phyloP scores from a whole-genome alignment of 2,888 invertebrate species.

The Petrolisthes manimaculis region DNA sequence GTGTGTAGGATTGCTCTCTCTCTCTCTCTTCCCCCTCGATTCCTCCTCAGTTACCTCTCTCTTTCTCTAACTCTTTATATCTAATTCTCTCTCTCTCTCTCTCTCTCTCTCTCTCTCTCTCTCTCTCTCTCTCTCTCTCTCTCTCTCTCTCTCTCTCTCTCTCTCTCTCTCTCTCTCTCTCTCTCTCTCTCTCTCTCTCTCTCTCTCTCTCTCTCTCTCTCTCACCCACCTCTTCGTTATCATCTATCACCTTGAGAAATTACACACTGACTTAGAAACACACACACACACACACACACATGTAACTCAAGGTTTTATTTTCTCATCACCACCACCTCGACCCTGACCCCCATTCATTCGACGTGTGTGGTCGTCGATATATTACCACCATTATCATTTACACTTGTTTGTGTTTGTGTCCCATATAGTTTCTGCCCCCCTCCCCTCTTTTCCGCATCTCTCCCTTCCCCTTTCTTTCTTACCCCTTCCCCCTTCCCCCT shows the following conservation, averaged over 20 bases:
- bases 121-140: background rate
- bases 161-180: conserved; percentile 6
- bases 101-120: background rate
- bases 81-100: background rate
- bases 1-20: background rate
- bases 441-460: background rate
- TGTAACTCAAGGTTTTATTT: too few species aligned
- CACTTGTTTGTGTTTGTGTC: too few species aligned
- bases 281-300: too few species aligned
- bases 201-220: background rate
- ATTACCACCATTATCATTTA: too few species aligned
- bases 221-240: background rate
- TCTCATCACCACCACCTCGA: too few species aligned
- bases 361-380: too few species aligned
- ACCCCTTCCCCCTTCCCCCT: background rate
- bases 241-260: too few species aligned
- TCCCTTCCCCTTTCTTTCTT: background rate
- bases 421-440: too few species aligned
- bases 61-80: background rate
- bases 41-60: background rate
- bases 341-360: too few species aligned
- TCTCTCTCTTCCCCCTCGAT: background rate
- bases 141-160: conserved; percentile 2
- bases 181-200: background rate
- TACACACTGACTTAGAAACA: too few species aligned